Base-by-base conservation (phyloP, 2,797 vertebrate genomes). In the Chaetodon trifasciatus region DNA sequence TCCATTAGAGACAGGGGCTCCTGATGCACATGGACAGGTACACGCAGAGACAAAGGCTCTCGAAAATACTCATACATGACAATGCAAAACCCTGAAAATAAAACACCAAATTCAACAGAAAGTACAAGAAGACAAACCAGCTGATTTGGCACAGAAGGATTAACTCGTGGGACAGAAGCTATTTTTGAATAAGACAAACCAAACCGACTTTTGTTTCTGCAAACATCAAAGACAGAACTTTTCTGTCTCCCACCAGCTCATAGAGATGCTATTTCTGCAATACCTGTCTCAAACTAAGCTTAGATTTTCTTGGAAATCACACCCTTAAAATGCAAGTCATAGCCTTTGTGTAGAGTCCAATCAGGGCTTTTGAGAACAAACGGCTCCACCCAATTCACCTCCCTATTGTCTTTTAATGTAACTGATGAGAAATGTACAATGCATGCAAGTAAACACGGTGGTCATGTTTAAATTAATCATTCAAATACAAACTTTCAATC, bases 1-100 rank as follows among this genome's bases (percentile, higher is more conserved):
- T 91, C 89, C 91, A 92, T 91, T 90, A 89, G 89, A 86, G 84
- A 55, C 65, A 61, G 63, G 56, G 70, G 37, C 65, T 82, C 73
- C 66, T 82, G 79, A 83, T 79, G 73, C 74, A 81, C 72, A 72
- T 10, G 72, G 80, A 87, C 83, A 85, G 84, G 87, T 89, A 90
- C 70, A 85, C 23, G 6, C 62, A 60, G 19, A 81, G 57, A 69
- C 66, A 75, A 69, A 70, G 16, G 24, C 42, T 49, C 52, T 6
- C 52, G 24, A 44, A 46, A 32, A 52, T 49, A 73, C 49, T 35
- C 46, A 40, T 6, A 42, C 10, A 9, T 15, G 55, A 66, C 39
- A n/a, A 63, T 57, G 44, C 57, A 66, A 58, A 70, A 76, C 35
- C 62, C 35, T 58, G 11, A 82, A 52, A 70, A 64, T 37, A 39